A percentile compares a stretch with the other conserved stretches of the same genome.
Conservation (phyloP, 1,140 invertebrate species). For the Drosophila parabipectinata region DNA sequence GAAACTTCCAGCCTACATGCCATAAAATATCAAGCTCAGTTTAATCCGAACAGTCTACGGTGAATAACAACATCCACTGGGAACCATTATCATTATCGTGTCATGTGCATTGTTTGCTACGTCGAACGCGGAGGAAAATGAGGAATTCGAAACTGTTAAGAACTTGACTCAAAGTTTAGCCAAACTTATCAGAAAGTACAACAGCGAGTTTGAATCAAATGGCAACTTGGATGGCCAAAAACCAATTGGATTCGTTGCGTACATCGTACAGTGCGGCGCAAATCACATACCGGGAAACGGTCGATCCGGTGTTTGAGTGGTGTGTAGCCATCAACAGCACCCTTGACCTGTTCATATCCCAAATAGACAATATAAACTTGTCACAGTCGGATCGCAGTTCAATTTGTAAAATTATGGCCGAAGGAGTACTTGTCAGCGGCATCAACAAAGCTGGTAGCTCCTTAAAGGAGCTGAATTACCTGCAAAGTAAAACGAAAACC, state of each 20-base stretch:
- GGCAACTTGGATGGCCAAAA: not conserved
- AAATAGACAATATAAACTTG: not conserved
- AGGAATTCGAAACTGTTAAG: not conserved
- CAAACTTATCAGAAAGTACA: not conserved
- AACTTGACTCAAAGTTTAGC: not conserved
- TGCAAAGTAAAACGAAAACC: not conserved
- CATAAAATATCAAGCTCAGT: not conserved
- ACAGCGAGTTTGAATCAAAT: not conserved
- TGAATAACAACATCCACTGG: too few relatives aligned
- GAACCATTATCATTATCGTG: not conserved
- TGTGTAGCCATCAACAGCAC: not conserved
- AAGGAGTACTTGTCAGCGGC: not conserved
- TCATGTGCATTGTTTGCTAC: not conserved
- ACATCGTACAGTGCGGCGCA: not conserved
- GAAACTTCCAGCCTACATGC: not conserved
- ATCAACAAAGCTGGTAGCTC: not conserved
- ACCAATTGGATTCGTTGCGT: not conserved
- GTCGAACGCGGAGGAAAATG: not conserved
- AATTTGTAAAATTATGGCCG: not conserved
- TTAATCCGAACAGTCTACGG: not conserved
- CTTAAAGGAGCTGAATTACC: not conserved
- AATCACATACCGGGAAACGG: not conserved
- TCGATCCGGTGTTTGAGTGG: conserved; percentile 1
- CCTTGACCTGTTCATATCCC: not conserved
- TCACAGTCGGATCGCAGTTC: not conserved